Conservation (phyloP, 2,797 vertebrate species). For the Alectoris magna region DNA sequence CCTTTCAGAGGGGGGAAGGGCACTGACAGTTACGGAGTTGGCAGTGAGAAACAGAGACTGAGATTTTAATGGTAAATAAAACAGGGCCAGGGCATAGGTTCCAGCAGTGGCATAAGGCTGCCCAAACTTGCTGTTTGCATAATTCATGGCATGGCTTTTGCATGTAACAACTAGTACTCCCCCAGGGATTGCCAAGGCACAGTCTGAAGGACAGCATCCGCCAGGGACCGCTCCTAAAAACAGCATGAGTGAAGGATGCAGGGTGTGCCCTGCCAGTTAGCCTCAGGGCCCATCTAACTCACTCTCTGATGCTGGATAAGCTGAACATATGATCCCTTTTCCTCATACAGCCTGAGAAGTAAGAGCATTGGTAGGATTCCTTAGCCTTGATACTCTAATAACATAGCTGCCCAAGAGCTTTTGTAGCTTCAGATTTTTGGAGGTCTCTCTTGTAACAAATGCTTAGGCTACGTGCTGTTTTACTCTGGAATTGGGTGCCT, state of each 20-base stretch:
- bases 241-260: accelerated
- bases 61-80: background rate
- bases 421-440: background rate
- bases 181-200: background rate
- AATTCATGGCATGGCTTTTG: background rate
- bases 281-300: background rate
- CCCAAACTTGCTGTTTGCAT: background rate
- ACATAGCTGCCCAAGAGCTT: background rate
- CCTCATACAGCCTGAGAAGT: background rate
- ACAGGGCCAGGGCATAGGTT: background rate
- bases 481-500: background rate
- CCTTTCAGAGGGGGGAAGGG: background rate
- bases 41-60: background rate
- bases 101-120: background rate
- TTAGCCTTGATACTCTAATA: background rate
- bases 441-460: background rate
- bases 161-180: background rate
- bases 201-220: background rate
- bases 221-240: background rate
- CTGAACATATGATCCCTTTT: background rate
- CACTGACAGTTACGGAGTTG: background rate
- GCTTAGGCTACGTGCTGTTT: background rate
- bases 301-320: background rate
- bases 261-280: background rate
- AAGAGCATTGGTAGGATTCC: background rate